Base-by-base conservation (phyloP, 2,797 vertebrate species). In the Sebastes itinus region DNA sequence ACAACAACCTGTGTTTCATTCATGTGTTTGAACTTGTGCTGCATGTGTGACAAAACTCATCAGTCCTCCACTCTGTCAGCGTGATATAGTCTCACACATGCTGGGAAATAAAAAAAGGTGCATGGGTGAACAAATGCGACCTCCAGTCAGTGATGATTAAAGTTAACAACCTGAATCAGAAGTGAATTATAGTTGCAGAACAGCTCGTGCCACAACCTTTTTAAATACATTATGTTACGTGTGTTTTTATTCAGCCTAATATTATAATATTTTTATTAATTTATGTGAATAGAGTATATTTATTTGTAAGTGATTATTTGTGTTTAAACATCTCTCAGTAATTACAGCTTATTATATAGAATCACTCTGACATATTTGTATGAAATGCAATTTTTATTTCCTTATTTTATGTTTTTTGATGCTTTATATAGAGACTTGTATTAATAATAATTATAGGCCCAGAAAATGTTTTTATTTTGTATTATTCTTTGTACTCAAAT, bases 101-200 rank as follows among this genome's bases (percentile, higher is more conserved):
- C 82, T 81, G 86, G 63, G 78, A 82, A 82, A 88, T 83, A 78
- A 79, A 83, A 74, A 83, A 76, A 83, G 75, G 73, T 82, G 35
- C 35, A 38, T 38, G 74, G 77, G 59, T 77, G 80, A 88, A 78
- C 55, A 84, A 65, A 85, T 59, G 9, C 32, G 71, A 87, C 80
- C 78, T 86, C 73, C 81, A 82, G 84, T 88, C 80, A 81, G 59
- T 55, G 78, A 35, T 72, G 78, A 83, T 89, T 88, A 76, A 73
- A 91, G 81, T 88, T 86, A 60, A 84, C 68, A 77, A 77, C 77
- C 72, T 60, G 25, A 30, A 79, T 66, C 55, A 66, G 35, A 78
- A 61, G 60, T 75, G 52, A 80, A 75, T 74, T 46, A 56, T 22
- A 13, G 38, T 13, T 66, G 14, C 32, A 71, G 58, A 20, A 65